Evolutionary conservation across 2,888 invertebrate genomes (phyloP).

Genomic region (Prostheceraeus crozeri): DNA sequence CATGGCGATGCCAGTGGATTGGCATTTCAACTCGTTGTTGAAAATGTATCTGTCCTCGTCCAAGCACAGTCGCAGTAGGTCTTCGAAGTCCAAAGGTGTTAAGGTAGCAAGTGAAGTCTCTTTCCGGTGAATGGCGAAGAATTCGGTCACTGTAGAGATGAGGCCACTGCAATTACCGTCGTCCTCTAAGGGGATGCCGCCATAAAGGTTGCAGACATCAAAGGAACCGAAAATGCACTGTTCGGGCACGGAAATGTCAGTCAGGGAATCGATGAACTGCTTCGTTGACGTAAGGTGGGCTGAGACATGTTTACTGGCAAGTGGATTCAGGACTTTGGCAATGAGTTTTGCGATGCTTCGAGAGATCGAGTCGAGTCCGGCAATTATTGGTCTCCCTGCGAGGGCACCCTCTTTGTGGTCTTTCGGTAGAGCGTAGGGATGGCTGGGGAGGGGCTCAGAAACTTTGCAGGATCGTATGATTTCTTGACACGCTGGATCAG

Average conservation of each 20-base stretch:
- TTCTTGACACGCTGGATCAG: no score
- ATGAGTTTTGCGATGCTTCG: neutral
- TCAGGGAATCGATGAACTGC: conserved; percentile 11
- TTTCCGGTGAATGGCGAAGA: conserved; percentile 15
- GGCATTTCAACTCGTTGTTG: no score
- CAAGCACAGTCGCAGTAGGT: conserved; percentile 11
- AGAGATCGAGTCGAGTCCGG: neutral
- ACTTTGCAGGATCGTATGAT: no score
- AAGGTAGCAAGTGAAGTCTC: neutral
- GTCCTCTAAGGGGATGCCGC: conserved; percentile 21
- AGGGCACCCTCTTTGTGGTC: no score
- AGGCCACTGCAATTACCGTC: conserved; percentile 16
- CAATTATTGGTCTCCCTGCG: conserved; percentile 6
- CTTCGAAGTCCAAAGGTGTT: conserved; percentile 18
- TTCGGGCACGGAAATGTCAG: conserved; percentile 11
- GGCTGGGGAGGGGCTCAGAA: no score
- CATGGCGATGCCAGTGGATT: no score
- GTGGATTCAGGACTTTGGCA: conserved; percentile 1
- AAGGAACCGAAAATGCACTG: conserved; percentile 10
- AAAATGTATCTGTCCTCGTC: conserved; percentile 4
- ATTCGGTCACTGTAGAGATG: conserved; percentile 24
- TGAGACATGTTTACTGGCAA: neutral
- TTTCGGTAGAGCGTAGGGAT: no score
- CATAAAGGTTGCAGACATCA: conserved; percentile 20
- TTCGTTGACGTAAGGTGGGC: conserved; percentile 22